Percentiles rank a stretch among this genome's conserved stretches.
These are phyloP conservation scores for Seira musarum DNA, from an alignment of 2,888 invertebrate species.

Conservation along the genomic window DNA sequence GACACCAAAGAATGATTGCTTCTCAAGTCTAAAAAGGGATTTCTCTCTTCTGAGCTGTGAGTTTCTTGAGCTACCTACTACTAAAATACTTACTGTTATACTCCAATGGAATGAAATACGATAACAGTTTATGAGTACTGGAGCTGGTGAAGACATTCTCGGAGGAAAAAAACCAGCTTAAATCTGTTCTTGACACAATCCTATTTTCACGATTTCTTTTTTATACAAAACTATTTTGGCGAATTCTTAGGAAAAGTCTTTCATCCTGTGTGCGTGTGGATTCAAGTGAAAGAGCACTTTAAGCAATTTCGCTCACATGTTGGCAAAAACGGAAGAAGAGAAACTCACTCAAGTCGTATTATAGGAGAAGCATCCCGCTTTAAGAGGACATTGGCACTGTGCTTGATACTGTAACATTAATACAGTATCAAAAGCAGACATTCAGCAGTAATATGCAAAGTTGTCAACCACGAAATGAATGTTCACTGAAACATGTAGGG, in stretches of 20 bases:
- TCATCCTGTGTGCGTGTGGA: background rate
- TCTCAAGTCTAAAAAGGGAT: conserved; percentile 44
- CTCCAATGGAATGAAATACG: background rate
- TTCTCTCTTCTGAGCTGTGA: no score
- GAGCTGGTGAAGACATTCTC: conserved; percentile 27
- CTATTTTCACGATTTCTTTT: conserved; percentile 23
- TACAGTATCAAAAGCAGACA: conserved; percentile 19
- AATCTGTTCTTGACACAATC: conserved; percentile 55
- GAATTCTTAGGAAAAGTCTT: conserved; percentile 3
- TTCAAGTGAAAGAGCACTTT: background rate
- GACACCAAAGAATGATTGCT: conserved; percentile 60
- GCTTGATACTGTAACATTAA: background rate
- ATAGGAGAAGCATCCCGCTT: no score
- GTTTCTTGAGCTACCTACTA: no score
- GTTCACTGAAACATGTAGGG: conserved; percentile 12
- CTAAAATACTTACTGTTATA: no score
- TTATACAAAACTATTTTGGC: conserved; percentile 30
- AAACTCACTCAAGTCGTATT: no score
- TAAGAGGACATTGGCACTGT: no score
- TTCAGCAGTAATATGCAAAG: conserved; percentile 57
- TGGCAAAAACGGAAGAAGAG: background rate
- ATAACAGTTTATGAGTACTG: background rate
- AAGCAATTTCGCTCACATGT: background rate
- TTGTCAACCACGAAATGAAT: conserved; percentile 53
- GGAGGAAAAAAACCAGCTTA: conserved; percentile 6